Percentiles rank a stretch among this genome's conserved stretches.
Conservation (phyloP, 2,888 invertebrate genomes). For the Axea sp. region DNA sequence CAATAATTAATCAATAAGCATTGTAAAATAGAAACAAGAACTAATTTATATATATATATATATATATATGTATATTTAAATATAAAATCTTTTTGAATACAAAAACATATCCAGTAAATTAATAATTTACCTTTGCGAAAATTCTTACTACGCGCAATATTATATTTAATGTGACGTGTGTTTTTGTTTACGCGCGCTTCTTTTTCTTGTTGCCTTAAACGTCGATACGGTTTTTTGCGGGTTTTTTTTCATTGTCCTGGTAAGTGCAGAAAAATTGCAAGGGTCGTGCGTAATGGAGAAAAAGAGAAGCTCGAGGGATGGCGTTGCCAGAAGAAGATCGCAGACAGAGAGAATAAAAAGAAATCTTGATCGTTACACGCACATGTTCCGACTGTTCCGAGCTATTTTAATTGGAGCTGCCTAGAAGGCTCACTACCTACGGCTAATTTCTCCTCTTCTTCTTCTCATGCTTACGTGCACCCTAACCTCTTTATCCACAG, state of each 20-base stretch:
- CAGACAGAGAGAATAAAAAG: constrained; percentile 44
- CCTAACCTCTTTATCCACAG: constrained; percentile 30
- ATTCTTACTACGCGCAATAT: too few species aligned
- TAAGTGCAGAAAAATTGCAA: constrained; percentile 46
- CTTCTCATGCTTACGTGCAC: constrained; percentile 40
- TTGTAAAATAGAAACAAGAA: too few species aligned
- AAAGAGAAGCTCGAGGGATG: constrained; percentile 14
- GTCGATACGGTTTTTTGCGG: constrained; percentile 1
- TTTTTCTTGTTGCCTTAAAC: constrained; percentile 7
- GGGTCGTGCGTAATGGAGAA: constrained; percentile 29
- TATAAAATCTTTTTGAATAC: too few species aligned
- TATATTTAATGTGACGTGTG: background rate
- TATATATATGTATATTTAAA: too few species aligned
- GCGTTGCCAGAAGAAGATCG: constrained; percentile 28
- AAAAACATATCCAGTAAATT: too few species aligned
- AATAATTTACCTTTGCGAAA: too few species aligned
- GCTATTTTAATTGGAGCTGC: constrained; percentile 67
- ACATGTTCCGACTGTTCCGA: constrained; percentile 65
- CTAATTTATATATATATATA: too few species aligned
- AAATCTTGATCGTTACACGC: constrained; percentile 65
- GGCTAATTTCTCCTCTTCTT: constrained; percentile 59
- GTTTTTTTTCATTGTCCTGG: constrained; percentile 10
- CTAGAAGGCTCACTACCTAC: constrained; percentile 50
- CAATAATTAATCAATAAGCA: too few species aligned
- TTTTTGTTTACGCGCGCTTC: constrained; percentile 1